phyloP scores from a whole-genome alignment of 2,888 invertebrate species.

The Brachyptera putata region DNA sequence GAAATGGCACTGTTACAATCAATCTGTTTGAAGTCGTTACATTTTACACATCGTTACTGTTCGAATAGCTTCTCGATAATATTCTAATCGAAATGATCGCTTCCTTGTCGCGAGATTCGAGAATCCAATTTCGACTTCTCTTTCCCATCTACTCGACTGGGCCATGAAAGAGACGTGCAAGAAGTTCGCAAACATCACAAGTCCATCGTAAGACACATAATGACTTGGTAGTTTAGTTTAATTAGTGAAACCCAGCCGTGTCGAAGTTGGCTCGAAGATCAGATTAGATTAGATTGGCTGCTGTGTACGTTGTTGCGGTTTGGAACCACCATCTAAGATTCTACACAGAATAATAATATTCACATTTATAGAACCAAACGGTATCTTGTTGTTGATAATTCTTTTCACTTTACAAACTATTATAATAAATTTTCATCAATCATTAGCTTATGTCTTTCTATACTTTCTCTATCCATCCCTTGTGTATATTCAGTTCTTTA shows the following conservation, averaged over 20 bases:
- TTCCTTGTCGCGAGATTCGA: too few species aligned
- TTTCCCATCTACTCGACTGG: too few species aligned
- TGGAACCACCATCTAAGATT: too few species aligned
- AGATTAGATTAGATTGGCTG: conserved; percentile 11
- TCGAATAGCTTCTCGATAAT: background rate
- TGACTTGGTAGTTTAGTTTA: conserved; percentile 32
- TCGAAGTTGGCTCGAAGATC: conserved; percentile 15
- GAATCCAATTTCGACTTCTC: conserved; percentile 17
- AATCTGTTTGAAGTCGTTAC: too few species aligned
- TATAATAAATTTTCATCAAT: conserved; percentile 22
- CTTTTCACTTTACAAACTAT: too few species aligned
- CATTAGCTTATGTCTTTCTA: conserved; percentile 11
- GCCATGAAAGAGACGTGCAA: too few species aligned
- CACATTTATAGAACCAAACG: too few species aligned
- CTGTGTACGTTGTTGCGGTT: background rate
- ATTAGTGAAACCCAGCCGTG: conserved; percentile 23
- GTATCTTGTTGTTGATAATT: too few species aligned
- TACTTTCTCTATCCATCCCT: conserved; percentile 11
- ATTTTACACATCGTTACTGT: too few species aligned
- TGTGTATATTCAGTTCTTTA: background rate
- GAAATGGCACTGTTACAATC: too few species aligned
- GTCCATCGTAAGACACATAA: conserved; percentile 26
- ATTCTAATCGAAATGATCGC: too few species aligned
- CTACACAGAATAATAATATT: too few species aligned
- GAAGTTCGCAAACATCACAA: background rate